Conservation (phyloP, 2,113 vertebrate genomes). For the Bos javanicus region DNA sequence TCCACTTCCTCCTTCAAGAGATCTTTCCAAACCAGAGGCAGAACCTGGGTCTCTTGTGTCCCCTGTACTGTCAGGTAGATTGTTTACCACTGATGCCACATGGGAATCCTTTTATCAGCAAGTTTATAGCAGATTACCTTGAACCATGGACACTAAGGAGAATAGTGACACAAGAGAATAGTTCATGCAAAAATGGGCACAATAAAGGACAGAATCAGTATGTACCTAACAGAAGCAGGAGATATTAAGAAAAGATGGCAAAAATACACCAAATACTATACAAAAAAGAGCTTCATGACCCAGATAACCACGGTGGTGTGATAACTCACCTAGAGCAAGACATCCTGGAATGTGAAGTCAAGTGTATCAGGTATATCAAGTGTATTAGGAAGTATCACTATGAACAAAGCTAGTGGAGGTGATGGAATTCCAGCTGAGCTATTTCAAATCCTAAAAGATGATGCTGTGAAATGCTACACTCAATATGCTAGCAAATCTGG, state of each 20-base stretch:
- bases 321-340: too few relatives aligned
- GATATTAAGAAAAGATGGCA: not conserved
- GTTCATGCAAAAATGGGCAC: not conserved
- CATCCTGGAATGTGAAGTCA: too few relatives aligned
- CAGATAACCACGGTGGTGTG: too few relatives aligned
- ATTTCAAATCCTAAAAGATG: too few relatives aligned
- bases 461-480: not conserved
- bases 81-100: not conserved
- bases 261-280: not conserved
- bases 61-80: not conserved
- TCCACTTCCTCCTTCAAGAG: not conserved
- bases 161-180: not conserved
- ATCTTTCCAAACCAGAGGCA: not conserved
- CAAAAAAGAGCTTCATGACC: too few relatives aligned
- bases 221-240: not conserved
- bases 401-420: too few relatives aligned
- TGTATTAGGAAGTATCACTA: too few relatives aligned
- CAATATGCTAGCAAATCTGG: not conserved
- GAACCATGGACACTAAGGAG: not conserved
- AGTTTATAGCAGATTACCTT: not conserved
- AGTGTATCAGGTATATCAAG: too few relatives aligned
- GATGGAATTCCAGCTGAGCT: too few relatives aligned
- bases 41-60: not conserved
- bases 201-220: not conserved
- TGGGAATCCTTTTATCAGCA: not conserved